Evolutionary conservation across 2,113 vertebrate genomes (phyloP).

Genomic region (Dicaeum eximium): DNA sequence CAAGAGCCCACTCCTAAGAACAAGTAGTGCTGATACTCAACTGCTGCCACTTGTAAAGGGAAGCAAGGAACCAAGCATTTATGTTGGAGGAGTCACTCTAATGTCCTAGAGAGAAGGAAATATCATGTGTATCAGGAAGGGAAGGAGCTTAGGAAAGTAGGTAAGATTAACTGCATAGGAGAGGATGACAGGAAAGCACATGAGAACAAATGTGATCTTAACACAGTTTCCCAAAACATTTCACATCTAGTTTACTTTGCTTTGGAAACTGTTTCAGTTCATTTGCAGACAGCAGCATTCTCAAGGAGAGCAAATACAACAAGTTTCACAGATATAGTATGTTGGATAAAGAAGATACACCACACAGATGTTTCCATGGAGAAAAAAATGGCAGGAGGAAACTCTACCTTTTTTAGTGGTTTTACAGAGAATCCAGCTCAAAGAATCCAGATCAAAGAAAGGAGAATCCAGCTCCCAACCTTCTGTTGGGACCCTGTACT

Average conservation of each 20-base stretch:
- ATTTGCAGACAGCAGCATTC: background rate
- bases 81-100: rapidly evolving
- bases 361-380: background rate
- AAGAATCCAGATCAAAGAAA: background rate
- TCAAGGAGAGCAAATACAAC: background rate
- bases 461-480: background rate
- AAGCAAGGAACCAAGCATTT: background rate
- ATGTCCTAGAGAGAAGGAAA: background rate
- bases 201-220: background rate
- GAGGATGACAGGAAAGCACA: background rate
- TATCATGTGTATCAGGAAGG: background rate
- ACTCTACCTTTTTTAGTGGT: background rate
- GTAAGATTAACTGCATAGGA: background rate
- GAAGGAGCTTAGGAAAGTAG: background rate
- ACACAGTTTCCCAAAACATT: background rate
- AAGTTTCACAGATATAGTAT: background rate
- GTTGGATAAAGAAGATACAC: background rate
- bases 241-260: background rate
- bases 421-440: background rate
- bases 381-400: background rate
- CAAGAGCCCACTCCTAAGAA: background rate
- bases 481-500: background rate
- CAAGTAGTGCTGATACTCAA: rapidly evolving
- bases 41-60: background rate
- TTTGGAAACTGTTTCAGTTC: background rate